Evolutionary conservation across 2,797 vertebrate species (phyloP).

Genomic region (Lepidocolaptes lacrymiger): DNA sequence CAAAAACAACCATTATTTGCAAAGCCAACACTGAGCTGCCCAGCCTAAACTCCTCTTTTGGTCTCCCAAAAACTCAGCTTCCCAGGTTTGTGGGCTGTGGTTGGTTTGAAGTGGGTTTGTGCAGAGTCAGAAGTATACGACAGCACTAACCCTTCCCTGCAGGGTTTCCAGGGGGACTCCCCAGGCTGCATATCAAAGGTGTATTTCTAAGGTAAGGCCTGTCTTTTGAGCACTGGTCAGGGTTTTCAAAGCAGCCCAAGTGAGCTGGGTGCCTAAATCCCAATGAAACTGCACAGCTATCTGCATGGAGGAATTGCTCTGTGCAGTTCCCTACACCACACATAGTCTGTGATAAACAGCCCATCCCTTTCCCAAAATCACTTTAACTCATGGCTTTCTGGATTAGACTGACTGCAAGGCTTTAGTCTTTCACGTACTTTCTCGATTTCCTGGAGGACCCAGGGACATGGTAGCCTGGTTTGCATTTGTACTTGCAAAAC

Average conservation of each 20-base stretch:
- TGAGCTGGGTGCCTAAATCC: neutral
- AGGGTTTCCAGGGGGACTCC: slow-evolving; percentile 65
- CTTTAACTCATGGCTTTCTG: neutral
- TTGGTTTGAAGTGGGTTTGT: slow-evolving; percentile 59
- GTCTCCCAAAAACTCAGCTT: neutral
- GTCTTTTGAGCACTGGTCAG: neutral
- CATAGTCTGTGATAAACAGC: neutral
- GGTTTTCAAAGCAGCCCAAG: slow-evolving; percentile 4
- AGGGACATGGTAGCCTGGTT: slow-evolving; percentile 92
- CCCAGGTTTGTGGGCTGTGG: slow-evolving; percentile 41
- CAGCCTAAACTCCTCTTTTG: slow-evolving; percentile 1
- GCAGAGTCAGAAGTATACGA: slow-evolving; percentile 26
- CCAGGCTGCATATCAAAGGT: slow-evolving; percentile 54
- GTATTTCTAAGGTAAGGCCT: slow-evolving; percentile 14
- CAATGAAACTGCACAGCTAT: neutral
- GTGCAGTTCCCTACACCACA: neutral
- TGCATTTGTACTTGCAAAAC: slow-evolving; percentile 97
- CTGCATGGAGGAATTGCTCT: neutral
- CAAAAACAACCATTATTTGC: slow-evolving; percentile 40
- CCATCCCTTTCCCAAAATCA: neutral
- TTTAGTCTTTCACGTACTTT: slow-evolving; percentile 74
- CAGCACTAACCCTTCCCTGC: slow-evolving; percentile 42
- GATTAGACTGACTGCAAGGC: neutral
- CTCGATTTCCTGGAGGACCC: slow-evolving; percentile 80
- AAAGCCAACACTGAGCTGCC: neutral